Evolutionary conservation across 30 jellyfish, hydroid and myxozoan species (phyloP), one percentile per base, ranked within the genome.

Genomic region (Calvadosia cruxmelitensis): DNA sequence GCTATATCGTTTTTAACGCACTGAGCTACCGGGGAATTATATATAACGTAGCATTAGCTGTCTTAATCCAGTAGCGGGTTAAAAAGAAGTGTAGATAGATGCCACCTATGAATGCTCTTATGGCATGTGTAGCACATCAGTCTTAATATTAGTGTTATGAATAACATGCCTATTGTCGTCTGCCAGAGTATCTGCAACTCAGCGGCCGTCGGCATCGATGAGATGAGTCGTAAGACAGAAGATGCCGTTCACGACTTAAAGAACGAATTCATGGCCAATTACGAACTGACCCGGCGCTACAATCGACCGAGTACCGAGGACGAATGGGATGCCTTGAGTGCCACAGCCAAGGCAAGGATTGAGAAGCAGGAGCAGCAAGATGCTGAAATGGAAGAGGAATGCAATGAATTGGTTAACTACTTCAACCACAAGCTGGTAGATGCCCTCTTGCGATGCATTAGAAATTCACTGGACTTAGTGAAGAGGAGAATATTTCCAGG

Each of bases 401-500:
- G 85, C 20, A 62, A 71, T 25, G 97, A 87, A 63, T 84, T 87
- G 12, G 82, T 75, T 3, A 78, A 62, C 35, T 62, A 49, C 33
- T 87, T 87, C 80, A 80, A 75, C 71, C 80, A 80, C 64, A 75
- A 67, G 67, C 52, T 87, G 52, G 93, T 87, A 12, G 97, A 87
- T 24, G 74, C 95, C 25, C 84, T 87, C 0, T 75, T 87, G 26
- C 67, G 75, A 57, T 87, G 97, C 63, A 69, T 80, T 3, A 67
- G 97, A 35, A 87, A 80, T 64, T 80, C 97, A 0, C 72, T 87
- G 20, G 97, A 87, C 71, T 49, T 74, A 25, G 69, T 87, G 68
- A 87, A 87, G 76, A 76, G 92, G 63, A 70, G 97, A 33, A 88
- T 85, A 0, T 87, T 87, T 69, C 94, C 93, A 52, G 94, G 93